Conservation (phyloP, 2,888 invertebrate species). For the Diarsia dahlii region DNA sequence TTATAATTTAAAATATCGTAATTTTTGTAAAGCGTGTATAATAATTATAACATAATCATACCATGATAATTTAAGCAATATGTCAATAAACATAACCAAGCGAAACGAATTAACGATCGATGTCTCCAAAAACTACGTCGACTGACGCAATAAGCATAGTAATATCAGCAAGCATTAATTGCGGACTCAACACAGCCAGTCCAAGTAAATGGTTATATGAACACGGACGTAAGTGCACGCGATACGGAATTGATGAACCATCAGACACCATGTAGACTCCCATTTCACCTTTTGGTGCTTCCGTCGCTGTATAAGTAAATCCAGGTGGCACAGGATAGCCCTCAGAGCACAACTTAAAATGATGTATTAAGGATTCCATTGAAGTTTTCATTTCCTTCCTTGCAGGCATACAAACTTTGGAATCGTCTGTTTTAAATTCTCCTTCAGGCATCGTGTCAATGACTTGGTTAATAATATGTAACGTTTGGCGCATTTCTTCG, state of each 20-base stretch:
- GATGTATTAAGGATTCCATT: constrained; percentile 97
- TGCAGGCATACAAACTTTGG: constrained; percentile 94
- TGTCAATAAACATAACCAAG: background rate
- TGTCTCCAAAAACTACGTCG: constrained; percentile 92
- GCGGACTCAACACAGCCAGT: constrained; percentile 91
- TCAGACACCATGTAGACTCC: constrained; percentile 97
- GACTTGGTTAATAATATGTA: constrained; percentile 95
- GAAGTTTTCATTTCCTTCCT: constrained; percentile 95
- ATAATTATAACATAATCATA: background rate
- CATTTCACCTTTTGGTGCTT: constrained; percentile 97
- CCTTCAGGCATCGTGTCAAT: constrained; percentile 96
- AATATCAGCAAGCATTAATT: constrained; percentile 94
- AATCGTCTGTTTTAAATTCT: constrained; percentile 94
- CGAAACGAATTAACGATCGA: constrained; percentile 87
- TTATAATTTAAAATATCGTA: background rate
- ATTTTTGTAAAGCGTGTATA: background rate
- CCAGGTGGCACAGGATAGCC: constrained; percentile 97
- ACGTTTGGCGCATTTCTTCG: constrained; percentile 94
- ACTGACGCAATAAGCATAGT: constrained; percentile 94
- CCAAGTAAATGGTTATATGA: constrained; percentile 92
- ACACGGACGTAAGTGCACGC: constrained; percentile 91
- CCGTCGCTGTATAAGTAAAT: constrained; percentile 94
- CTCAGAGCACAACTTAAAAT: constrained; percentile 96
- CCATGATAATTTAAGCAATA: background rate
- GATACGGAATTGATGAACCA: constrained; percentile 94